Base-by-base conservation (phyloP, 2,113 vertebrate species). In the Lates calcarifer region DNA sequence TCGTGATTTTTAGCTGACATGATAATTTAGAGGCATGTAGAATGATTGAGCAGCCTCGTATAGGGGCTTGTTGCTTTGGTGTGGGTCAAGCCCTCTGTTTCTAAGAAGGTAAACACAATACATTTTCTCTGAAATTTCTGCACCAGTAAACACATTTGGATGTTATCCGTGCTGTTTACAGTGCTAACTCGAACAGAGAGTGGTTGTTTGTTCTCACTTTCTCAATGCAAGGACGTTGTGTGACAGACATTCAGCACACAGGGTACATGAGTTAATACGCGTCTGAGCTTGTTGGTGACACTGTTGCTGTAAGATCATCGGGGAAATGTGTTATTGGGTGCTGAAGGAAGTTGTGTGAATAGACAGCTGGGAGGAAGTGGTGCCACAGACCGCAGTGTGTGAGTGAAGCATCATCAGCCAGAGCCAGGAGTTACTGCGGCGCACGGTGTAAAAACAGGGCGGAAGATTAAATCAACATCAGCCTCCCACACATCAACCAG, bases 311-410 rank as follows among this genome's bases (percentile, higher is more conserved):
- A 33, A 57, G 24, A 82, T 84, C 68, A 79, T 49, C 63, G 2
- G 53, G 31, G 63, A 55, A 69, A 51, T 43, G 20, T 88, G 80
- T 83, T 87, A 72, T 73, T 79, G 80, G 77, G 49, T 29, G 79
- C 41, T 71, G 73, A 66, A 86, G 90, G 90, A 92, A 91, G 87
- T 85, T 74, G 70, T 82, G 67, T 86, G 74, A 85, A 76, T 87
- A 75, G 68, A 87, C 87, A 87, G 80, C 84, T 90, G 84, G 82
- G 83, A 90, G 93, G 93, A 94, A 93, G 89, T 82, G 79, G 85
- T 83, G 66, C 55, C 69, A 75, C 22, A 78, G 66, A 87, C 87
- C 87, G 15, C 80, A 87, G 67, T 49, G 73, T 75, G 79, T 90
- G 66, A 78, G 79, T 61, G 74, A 73, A 74, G 84, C 63, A 53